Evolutionary conservation across 2,797 vertebrate genomes (phyloP).

Genomic region (Poliocrania exsul): DNA sequence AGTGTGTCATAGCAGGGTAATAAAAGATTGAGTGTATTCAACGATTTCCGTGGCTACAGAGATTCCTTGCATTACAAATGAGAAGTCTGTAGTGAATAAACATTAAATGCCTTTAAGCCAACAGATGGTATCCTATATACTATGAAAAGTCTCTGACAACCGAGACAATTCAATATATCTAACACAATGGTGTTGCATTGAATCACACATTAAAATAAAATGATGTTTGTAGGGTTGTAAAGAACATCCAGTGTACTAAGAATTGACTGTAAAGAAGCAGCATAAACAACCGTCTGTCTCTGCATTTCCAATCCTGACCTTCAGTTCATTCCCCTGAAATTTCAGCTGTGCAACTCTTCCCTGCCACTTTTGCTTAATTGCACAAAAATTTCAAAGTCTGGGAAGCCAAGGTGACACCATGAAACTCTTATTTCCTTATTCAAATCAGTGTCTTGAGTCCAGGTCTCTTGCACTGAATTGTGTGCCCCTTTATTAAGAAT

Average conservation of each 20-base stretch:
- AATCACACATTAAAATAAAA: conserved; percentile 66
- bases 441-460: background rate
- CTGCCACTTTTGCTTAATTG: conserved; percentile 35
- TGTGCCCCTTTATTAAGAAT: background rate
- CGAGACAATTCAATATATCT: conserved; percentile 66
- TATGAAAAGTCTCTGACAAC: conserved; percentile 61
- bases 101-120: conserved; percentile 63
- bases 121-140: conserved; percentile 71
- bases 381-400: background rate
- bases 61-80: conserved; percentile 61
- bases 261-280: conserved; percentile 31
- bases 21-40: conserved; percentile 59
- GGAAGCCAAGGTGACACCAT: background rate
- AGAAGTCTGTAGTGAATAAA: conserved; percentile 58
- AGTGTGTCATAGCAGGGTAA: background rate
- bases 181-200: conserved; percentile 56
- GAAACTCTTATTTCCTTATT: background rate
- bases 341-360: background rate
- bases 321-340: conserved; percentile 44
- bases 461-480: background rate
- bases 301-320: conserved; percentile 51
- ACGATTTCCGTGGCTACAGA: conserved; percentile 55
- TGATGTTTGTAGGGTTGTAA: conserved; percentile 45
- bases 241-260: conserved; percentile 31
- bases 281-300: conserved; percentile 52